phyloP scores from a whole-genome alignment of 1,140 invertebrate species.

The Tribolium castaneum region DNA sequence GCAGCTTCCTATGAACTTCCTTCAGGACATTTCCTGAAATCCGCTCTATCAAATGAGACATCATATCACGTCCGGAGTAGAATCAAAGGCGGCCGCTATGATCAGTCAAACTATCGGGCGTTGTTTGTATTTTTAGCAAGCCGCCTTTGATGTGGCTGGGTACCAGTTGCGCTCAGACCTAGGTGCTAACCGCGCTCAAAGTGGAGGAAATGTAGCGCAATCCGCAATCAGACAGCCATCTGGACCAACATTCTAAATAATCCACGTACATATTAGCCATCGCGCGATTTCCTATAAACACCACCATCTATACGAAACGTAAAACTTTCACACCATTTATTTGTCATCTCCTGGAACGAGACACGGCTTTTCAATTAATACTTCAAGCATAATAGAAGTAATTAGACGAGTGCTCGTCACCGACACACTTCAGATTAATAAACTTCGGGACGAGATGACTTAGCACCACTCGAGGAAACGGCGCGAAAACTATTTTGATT shows the following conservation, averaged over 20 bases:
- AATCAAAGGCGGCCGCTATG: slow-evolving; percentile 53
- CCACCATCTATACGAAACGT: slow-evolving; percentile 8
- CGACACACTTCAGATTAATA: neutral
- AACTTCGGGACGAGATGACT: neutral
- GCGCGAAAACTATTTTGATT: too few species aligned
- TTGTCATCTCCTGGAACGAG: neutral
- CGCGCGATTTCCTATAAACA: slow-evolving; percentile 34
- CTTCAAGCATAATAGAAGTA: slow-evolving; percentile 14
- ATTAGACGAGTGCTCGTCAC: slow-evolving; percentile 14
- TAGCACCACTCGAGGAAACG: neutral
- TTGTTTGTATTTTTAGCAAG: slow-evolving; percentile 59
- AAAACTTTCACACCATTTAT: slow-evolving; percentile 14
- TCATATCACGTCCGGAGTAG: slow-evolving; percentile 52
- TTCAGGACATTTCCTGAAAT: slow-evolving; percentile 52
- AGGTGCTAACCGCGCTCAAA: slow-evolving; percentile 58
- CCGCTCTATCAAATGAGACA: slow-evolving; percentile 53
- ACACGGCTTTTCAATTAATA: slow-evolving; percentile 25
- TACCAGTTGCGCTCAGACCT: slow-evolving; percentile 52
- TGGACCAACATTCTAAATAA: slow-evolving; percentile 47
- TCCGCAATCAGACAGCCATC: slow-evolving; percentile 46
- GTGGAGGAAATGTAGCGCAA: slow-evolving; percentile 56
- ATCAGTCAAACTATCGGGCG: slow-evolving; percentile 47
- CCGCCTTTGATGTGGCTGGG: slow-evolving; percentile 56
- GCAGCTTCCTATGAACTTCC: slow-evolving; percentile 35
- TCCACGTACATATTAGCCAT: slow-evolving; percentile 37